Evolutionary conservation across 2,888 invertebrate genomes (phyloP).

Genomic region (Helobdella robusta): DNA sequence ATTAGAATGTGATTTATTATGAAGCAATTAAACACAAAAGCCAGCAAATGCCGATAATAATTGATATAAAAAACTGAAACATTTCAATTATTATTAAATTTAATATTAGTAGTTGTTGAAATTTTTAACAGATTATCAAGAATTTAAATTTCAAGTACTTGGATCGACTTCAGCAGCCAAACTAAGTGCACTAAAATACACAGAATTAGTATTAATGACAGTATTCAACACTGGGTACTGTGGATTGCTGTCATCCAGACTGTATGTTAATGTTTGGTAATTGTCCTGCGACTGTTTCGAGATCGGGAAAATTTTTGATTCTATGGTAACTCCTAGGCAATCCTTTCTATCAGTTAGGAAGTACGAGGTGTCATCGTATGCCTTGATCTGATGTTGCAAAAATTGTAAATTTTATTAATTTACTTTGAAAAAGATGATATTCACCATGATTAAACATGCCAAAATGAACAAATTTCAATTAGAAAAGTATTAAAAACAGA

Average conservation of each 20-base stretch:
- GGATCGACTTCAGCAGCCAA: constrained; percentile 11
- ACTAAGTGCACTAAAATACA: neutral
- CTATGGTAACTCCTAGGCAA: neutral
- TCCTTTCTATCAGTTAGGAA: neutral
- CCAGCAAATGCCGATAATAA: too few relatives aligned
- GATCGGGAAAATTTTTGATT: neutral
- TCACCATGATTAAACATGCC: too few relatives aligned
- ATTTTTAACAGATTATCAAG: too few relatives aligned
- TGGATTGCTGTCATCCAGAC: neutral
- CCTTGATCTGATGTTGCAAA: neutral
- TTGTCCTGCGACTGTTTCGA: neutral
- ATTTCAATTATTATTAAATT: neutral
- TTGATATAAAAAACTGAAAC: neutral
- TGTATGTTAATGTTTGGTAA: neutral
- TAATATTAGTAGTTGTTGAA: neutral
- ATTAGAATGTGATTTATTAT: too few relatives aligned
- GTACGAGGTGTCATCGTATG: neutral
- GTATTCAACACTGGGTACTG: neutral
- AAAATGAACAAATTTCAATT: neutral
- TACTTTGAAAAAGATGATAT: too few relatives aligned
- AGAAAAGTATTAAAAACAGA: neutral
- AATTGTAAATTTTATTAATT: too few relatives aligned
- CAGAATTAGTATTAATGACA: neutral
- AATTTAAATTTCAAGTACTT: neutral
- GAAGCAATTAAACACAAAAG: too few relatives aligned